Evolutionary conservation across 2,888 invertebrate genomes (phyloP).

Genomic region (Halictus quadricinctus): DNA sequence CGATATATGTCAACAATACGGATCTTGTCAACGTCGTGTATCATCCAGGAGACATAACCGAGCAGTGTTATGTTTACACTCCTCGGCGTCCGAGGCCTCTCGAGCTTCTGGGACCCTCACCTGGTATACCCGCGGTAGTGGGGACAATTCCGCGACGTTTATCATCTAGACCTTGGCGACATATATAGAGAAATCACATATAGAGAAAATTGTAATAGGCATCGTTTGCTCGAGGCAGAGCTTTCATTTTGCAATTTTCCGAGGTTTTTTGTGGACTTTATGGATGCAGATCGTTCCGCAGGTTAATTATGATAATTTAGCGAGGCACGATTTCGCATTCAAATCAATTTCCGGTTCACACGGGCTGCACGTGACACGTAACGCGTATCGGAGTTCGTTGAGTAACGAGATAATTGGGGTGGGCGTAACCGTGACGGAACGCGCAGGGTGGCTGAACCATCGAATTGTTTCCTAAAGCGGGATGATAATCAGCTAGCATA

Average conservation of each 20-base stretch:
- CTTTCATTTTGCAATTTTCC: background rate
- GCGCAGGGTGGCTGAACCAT: conserved; percentile 48
- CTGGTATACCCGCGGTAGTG: no score
- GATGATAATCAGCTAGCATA: conserved; percentile 59
- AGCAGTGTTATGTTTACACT: no score
- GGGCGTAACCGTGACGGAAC: conserved; percentile 75
- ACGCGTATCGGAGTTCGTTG: conserved; percentile 65
- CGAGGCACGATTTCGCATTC: conserved; percentile 21
- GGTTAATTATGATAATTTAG: background rate
- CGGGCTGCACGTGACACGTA: conserved; percentile 67
- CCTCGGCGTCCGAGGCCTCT: no score
- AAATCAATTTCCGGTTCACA: conserved; percentile 63
- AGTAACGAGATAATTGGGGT: conserved; percentile 72
- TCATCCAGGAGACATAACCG: no score
- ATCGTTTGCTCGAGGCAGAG: no score
- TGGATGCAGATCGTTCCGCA: background rate
- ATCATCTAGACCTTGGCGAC: no score
- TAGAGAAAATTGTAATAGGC: background rate
- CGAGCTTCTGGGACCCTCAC: no score
- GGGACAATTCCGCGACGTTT: no score
- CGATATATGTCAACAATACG: no score
- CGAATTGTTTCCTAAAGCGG: conserved; percentile 65
- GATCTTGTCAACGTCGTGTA: no score
- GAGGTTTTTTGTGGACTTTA: background rate
- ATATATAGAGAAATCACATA: no score